Base-by-base conservation (phyloP, 2,113 vertebrate species). In the Cyanoderma ruficeps region DNA sequence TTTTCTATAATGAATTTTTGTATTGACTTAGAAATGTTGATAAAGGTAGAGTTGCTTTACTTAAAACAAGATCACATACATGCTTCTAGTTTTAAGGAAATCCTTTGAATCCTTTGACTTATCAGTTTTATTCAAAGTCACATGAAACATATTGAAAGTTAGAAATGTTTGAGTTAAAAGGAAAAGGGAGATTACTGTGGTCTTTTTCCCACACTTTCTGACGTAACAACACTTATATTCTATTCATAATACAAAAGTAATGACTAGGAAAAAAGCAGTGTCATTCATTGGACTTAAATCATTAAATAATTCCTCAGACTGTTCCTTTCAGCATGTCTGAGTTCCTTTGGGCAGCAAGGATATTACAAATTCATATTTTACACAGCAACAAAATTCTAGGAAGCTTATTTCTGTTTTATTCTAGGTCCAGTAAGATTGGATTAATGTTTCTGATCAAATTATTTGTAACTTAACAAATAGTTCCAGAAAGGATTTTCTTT, bases 71-170 rank as follows among this genome's bases (percentile, higher is more conserved):
- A 41, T 22, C 70, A 37, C 23, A 47, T 25, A 50, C 7, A 22
- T 50, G 42, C 6, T n/a, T 83, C 28, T 52, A 49, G 17, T 77
- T 30, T 53, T 33, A 83, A 90, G 44, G 78, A 91, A 74, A 68
- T 57, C 25, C 44, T 95, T 91, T 93, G 60, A 93, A 86, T 23
- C 5, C 8, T 42, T 64, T 75, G n/a, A 63, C 67, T 76, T 81
- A 39, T 65, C 39, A 56, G 33, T 87, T 93, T 94, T 57, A 74
- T 95, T 68, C 37, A 14, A 65, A 93, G 86, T 94, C 88, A 94
- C 50, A 78, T 88, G 71, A 88, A 94, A 77, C 31, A 68, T 39
- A 55, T 23, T 57, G 47, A 60, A 89, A 72, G 69, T 16, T 20
- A 67, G 3, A n/a, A 82, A 71, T 67, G 9, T 41, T 74, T 59